Evolutionary conservation across 1,140 invertebrate species (phyloP), one percentile per base, ranked within the genome.

Genomic region (Drosophila elegans): DNA sequence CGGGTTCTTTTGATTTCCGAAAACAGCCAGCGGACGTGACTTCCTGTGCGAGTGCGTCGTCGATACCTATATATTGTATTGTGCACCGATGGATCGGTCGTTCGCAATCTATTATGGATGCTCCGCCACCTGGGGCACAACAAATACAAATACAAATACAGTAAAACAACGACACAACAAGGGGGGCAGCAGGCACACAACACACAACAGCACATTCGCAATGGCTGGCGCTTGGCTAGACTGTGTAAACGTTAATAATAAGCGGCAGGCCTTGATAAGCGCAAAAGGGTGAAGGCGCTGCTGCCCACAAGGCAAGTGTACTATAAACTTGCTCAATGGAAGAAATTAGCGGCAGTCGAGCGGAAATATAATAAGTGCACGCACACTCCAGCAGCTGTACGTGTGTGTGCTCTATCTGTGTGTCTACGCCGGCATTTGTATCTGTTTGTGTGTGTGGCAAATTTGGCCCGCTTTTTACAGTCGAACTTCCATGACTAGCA

Each of bases 321-420:
- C 55, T 60, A 69, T 72, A 71, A 73, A 68, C 54, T 64, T 72
- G 68, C 74, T 85, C 82, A 81, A 86, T 85, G 78, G 72, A 80
- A 69, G 56, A 63, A 63, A 74, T 69, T 74, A 76, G 71, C 61
- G 57, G 49, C 80, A 75, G 59, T 83, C 71, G 60, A 88, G 76
- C 83, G 83, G 83, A 88, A 88, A 88, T 88, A 80, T 89, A 88
- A 71, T 88, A 86, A 63, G 72, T 88, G 68, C 73, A 68, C 60
- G 32, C 57, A 67, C 27, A 59, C 53, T 9, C 12, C 4, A 9
- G n/a, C 25, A 38, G 16, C 10, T 12, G 27, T 63, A 41, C 57
- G 25, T 55, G 49, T 57, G 16, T 21, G 16, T 21, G 16, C n/a
- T 27, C 34, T 51, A 11, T 63, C 46, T 32, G 12, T 48, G 46